Evolutionary conservation across 53 echinoderm and acorn worm species (phyloP).

Genomic region (Astropecten irregularis): DNA sequence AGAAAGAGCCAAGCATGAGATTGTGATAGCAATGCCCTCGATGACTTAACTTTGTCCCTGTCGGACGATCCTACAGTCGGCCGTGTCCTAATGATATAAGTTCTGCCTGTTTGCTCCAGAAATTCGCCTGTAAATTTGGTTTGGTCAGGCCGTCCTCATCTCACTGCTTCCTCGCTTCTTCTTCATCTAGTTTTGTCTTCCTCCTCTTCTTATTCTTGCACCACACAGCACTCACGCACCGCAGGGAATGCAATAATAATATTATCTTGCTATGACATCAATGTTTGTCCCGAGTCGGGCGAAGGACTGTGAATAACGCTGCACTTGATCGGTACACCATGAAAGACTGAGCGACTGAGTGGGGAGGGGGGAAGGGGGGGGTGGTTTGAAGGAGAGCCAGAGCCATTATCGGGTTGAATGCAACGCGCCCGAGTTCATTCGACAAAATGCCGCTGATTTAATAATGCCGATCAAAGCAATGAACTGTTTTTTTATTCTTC

Average conservation of each 20-base stretch:
- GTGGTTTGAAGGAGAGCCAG: neutral
- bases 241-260: conserved; percentile 37
- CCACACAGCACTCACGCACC: neutral
- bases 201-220: neutral
- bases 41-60: neutral
- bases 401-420: conserved; percentile 53
- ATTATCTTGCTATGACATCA: conserved; percentile 52
- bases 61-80: conserved; percentile 21
- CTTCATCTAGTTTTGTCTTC: neutral
- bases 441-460: conserved; percentile 48
- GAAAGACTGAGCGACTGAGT: too few species aligned
- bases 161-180: neutral
- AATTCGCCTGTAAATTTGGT: conserved; percentile 35
- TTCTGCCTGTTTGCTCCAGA: conserved; percentile 56
- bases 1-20: conserved; percentile 1
- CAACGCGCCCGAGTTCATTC: conserved; percentile 43
- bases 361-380: too few species aligned
- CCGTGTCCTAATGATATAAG: conserved; percentile 11
- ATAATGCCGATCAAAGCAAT: conserved; percentile 30
- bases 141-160: neutral
- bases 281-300: conserved; percentile 37
- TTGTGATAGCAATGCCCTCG: neutral
- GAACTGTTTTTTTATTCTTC: conserved; percentile 48
- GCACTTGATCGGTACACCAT: conserved; percentile 40
- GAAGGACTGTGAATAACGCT: neutral